Evolutionary conservation across 2,888 invertebrate species (phyloP), one percentile per base, ranked within the genome.

Genomic region (Leucophenga maculata): DNA sequence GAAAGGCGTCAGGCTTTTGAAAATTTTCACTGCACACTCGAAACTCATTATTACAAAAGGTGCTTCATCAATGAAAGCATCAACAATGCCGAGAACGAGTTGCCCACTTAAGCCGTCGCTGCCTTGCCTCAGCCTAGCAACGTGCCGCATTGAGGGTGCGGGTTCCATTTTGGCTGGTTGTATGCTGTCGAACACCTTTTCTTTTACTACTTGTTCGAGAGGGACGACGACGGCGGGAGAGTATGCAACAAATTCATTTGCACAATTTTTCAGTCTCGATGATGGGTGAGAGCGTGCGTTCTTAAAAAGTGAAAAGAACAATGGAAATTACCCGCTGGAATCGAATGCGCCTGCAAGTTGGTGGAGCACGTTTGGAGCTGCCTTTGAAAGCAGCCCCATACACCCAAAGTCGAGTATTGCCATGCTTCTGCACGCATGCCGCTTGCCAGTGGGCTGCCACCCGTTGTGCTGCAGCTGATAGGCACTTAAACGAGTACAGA

Each of bases 31-130:
- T 22, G n/a, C 31, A 73, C 84, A 82, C 81, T 81, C 73, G 73
- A 81, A 81, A 82, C 81, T 81, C 81, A 81, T 81, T 84, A 84
- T 81, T 82, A 81, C 84, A 81, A 81, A 81, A 82, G 84, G 83
- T 82, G 79, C 84, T 83, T 82, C 83, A 81, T 80, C 80, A 78
- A 72, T 70, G 75, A 48, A 71, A 26, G 71, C 46, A 70, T 44
- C 68, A 65, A 60, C 52, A 57, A 59, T 52, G 70, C 57, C 68
- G 67, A 73, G 69, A 71, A 39, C 39, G 39, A 39, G 39, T 39
- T 70, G 69, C 75, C 78, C 80, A 80, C 80, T 80, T 80, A 77
- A 82, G 83, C 77, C 74, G 50, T 46, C n/a, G n/a, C n/a, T n/a
- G n/a, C n/a, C n/a, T n/a, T n/a, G 18, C 50, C 1, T 14, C 50